phyloP scores from a whole-genome alignment of 1,140 invertebrate species.

The Melanaphis sacchari region DNA sequence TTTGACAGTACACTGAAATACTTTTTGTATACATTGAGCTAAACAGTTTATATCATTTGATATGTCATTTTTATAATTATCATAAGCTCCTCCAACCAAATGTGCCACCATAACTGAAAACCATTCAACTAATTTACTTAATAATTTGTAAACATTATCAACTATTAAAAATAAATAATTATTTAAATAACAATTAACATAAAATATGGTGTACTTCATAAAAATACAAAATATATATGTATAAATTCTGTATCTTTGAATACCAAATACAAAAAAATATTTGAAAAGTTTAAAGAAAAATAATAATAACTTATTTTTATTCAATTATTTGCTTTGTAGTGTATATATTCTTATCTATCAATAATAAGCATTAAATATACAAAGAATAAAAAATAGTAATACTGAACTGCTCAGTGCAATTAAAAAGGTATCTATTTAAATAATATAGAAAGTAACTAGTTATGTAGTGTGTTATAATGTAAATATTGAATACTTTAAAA shows the following conservation, averaged over 20 bases:
- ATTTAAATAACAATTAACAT: neutral
- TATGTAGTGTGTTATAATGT: neutral
- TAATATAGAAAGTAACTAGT: neutral
- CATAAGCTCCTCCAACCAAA: conserved; percentile 71
- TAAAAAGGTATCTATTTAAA: neutral
- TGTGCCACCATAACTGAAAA: conserved; percentile 73
- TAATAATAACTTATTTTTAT: neutral
- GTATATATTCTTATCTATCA: neutral
- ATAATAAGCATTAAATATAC: neutral
- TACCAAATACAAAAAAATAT: neutral
- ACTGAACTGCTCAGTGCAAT: neutral
- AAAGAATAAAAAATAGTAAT: neutral
- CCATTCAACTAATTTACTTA: neutral
- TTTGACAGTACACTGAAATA: conserved; percentile 76
- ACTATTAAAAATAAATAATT: neutral
- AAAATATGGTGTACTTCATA: neutral
- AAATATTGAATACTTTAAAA: neutral
- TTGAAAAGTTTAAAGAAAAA: neutral
- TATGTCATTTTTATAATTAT: conserved; percentile 62
- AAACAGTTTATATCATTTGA: conserved; percentile 67
- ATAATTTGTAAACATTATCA: neutral
- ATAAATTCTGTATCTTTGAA: neutral
- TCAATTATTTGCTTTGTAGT: neutral
- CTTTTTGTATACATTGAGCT: conserved; percentile 72
- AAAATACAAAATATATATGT: too few relatives aligned